Percentiles rank a stretch among this genome's conserved stretches.
Conservation (phyloP, 2,888 invertebrate species). For the Dryomyza anilis region DNA sequence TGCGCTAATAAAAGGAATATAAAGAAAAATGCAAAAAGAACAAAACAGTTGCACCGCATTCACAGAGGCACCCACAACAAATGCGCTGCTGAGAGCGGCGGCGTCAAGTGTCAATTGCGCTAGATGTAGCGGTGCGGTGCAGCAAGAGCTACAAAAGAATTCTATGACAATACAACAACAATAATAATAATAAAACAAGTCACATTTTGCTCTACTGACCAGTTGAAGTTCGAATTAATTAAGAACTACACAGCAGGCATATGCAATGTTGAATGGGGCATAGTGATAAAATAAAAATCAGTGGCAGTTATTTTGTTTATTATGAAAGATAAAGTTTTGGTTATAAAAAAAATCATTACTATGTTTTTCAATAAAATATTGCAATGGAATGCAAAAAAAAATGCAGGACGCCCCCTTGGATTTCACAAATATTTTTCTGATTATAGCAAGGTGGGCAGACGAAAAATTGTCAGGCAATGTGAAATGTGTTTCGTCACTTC, state of each 20-base stretch:
- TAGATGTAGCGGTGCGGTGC: constrained; percentile 28
- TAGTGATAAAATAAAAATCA: constrained; percentile 9
- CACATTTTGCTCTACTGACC: constrained; percentile 32
- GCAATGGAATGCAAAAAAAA: not conserved
- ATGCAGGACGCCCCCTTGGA: not conserved
- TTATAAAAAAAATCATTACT: not conserved
- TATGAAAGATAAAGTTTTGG: not conserved
- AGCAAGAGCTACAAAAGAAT: not conserved
- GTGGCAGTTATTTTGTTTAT: not conserved
- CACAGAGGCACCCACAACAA: constrained; percentile 7
- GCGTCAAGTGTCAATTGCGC: constrained; percentile 12
- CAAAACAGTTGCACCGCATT: constrained; percentile 10
- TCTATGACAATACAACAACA: constrained; percentile 21
- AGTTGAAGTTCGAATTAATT: constrained; percentile 58
- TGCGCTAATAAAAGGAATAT: not conserved
- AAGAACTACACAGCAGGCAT: constrained; percentile 44
- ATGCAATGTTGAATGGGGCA: not conserved
- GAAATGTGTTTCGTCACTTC: too few relatives aligned
- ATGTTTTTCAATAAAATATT: not conserved
- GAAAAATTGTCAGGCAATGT: too few relatives aligned
- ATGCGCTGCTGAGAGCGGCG: constrained; percentile 17
- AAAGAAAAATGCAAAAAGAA: not conserved
- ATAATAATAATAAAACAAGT: constrained; percentile 15
- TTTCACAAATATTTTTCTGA: not conserved
- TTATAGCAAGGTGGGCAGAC: too few relatives aligned